Evolutionary conservation across 2,888 invertebrate species (phyloP).

Genomic region (Leucophenga maculata): DNA sequence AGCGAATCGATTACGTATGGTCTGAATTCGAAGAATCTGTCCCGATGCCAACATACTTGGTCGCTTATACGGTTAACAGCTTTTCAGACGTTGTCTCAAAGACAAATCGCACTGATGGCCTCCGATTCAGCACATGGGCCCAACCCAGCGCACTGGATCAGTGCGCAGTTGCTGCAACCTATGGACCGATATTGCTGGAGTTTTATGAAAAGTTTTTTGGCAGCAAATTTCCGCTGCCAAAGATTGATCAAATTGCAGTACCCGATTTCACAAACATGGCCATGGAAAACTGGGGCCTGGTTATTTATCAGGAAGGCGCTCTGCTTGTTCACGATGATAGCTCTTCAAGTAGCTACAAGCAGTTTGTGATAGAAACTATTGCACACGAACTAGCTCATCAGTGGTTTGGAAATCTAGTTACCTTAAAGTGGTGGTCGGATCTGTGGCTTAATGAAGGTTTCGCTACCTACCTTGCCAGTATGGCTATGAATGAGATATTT

Average conservation of each 20-base stretch:
- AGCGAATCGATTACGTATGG: conserved; percentile 75
- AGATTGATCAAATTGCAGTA: conserved; percentile 28
- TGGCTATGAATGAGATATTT: background rate
- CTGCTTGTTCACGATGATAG: conserved; percentile 10
- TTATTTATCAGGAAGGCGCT: conserved; percentile 13
- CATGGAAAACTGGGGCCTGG: conserved; percentile 19
- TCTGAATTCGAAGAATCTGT: conserved; percentile 81
- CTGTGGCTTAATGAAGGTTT: conserved; percentile 83
- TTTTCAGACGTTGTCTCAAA: conserved; percentile 73
- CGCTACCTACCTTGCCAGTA: conserved; percentile 76
- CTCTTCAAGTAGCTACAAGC: background rate
- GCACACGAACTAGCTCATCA: conserved; percentile 81
- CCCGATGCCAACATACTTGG: conserved; percentile 91
- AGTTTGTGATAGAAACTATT: conserved; percentile 54
- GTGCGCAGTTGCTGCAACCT: conserved; percentile 6
- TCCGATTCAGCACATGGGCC: conserved; percentile 23
- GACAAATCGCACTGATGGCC: conserved; percentile 67
- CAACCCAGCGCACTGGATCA: background rate
- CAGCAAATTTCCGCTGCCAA: background rate
- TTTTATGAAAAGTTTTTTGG: conserved; percentile 22
- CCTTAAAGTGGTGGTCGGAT: conserved; percentile 85
- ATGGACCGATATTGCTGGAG: conserved; percentile 11
- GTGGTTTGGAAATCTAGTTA: conserved; percentile 86
- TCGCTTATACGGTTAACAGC: conserved; percentile 84
- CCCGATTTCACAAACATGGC: background rate